Conservation (phyloP, 2,888 invertebrate genomes). For the Drosophila subsilvestris region DNA sequence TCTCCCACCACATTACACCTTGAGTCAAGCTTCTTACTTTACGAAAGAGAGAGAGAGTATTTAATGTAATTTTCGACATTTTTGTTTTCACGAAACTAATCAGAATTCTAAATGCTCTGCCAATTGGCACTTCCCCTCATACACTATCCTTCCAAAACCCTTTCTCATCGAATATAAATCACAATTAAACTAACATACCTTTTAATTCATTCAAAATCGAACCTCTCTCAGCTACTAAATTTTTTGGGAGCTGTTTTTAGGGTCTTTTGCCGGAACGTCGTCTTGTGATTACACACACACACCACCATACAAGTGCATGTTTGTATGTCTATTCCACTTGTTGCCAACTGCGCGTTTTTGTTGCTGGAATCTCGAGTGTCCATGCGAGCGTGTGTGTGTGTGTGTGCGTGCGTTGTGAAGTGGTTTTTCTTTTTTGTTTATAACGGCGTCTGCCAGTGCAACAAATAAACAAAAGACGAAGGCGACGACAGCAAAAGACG, state of each 20-base stretch:
- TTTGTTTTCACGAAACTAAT: background rate
- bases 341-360: slow-evolving; percentile 61
- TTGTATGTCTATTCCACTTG: slow-evolving; percentile 60
- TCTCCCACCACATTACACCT: background rate
- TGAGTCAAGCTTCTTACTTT: background rate
- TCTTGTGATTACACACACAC: slow-evolving; percentile 24
- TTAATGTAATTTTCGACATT: background rate
- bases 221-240: background rate
- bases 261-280: slow-evolving; percentile 26
- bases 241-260: slow-evolving; percentile 3
- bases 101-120: background rate
- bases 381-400: slow-evolving; percentile 19
- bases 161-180: background rate
- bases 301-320: slow-evolving; percentile 13
- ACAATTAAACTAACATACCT: background rate
- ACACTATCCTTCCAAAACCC: background rate
- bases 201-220: background rate
- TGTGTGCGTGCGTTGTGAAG: slow-evolving; percentile 22
- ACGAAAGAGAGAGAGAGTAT: background rate
- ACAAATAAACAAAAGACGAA: slow-evolving; percentile 69
- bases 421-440: slow-evolving; percentile 46
- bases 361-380: slow-evolving; percentile 6
- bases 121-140: background rate
- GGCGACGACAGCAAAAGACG: slow-evolving; percentile 49
- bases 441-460: slow-evolving; percentile 54